Conservation (phyloP, 2,888 invertebrate genomes). For the Archips crataeganus region DNA sequence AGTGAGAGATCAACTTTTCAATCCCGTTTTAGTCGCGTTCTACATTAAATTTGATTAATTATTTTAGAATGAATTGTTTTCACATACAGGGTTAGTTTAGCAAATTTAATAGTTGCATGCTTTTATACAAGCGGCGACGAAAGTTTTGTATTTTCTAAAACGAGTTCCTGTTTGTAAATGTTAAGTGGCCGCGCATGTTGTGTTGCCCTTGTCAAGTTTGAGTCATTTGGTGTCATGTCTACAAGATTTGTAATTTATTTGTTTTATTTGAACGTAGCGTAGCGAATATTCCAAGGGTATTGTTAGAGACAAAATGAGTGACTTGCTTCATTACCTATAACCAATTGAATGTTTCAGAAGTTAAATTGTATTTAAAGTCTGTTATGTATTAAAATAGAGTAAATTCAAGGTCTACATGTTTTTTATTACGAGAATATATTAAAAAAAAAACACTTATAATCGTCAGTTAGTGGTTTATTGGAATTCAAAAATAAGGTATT, state of each 20-base stretch:
- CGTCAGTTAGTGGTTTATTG: constrained; percentile 46
- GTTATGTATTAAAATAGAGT: constrained; percentile 77
- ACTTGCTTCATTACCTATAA: constrained; percentile 69
- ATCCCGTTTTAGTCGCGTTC: constrained; percentile 14
- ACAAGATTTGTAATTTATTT: constrained; percentile 64
- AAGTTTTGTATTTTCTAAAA: constrained; percentile 47
- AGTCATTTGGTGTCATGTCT: constrained; percentile 77
- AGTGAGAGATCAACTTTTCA: constrained; percentile 25
- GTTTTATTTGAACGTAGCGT: constrained; percentile 63
- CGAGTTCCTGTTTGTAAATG: constrained; percentile 60
- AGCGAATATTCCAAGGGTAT: constrained; percentile 78
- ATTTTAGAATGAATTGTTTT: constrained; percentile 29
- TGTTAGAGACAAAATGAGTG: constrained; percentile 70
- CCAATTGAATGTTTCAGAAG: constrained; percentile 74
- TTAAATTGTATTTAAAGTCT: constrained; percentile 83
- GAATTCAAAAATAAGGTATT: constrained; percentile 54
- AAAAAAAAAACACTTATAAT: neutral
- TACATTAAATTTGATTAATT: constrained; percentile 5
- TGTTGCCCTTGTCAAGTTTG: constrained; percentile 61
- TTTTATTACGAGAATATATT: constrained; percentile 52
- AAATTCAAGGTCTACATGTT: constrained; percentile 59
- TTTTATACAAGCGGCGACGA: constrained; percentile 19
- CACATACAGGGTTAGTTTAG: constrained; percentile 56
- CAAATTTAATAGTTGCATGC: constrained; percentile 19
- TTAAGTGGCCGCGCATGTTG: constrained; percentile 63